These are phyloP conservation scores for Sipha maydis DNA, from an alignment of 2,888 invertebrate species.

Conservation along the genomic window DNA sequence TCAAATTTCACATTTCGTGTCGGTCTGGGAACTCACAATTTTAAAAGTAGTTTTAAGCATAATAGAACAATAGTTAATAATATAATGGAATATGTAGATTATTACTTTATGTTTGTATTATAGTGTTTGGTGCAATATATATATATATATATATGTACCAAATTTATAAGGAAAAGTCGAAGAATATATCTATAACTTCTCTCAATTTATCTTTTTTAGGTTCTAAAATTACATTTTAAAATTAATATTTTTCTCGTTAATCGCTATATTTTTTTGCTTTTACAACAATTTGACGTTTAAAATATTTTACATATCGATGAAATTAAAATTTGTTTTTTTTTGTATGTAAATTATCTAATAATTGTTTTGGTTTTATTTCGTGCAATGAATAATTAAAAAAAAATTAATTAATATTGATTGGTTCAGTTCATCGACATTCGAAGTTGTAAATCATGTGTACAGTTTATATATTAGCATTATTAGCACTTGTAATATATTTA, in stretches of 20 bases:
- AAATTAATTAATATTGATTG: neutral
- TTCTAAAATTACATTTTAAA: neutral
- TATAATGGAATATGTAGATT: slow-evolving; percentile 1
- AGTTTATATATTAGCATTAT: neutral
- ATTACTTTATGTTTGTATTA: neutral
- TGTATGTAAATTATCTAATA: neutral
- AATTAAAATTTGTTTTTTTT: neutral
- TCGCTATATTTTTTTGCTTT: neutral
- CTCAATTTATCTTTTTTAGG: slow-evolving; percentile 1
- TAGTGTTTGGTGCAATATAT: neutral
- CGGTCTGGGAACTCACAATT: neutral
- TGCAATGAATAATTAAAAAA: neutral
- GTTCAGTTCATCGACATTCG: neutral
- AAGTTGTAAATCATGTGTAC: neutral
- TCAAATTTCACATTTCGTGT: neutral
- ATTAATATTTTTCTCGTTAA: neutral
- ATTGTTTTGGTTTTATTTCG: neutral
- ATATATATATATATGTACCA: neutral
- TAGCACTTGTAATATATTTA: too few relatives aligned
- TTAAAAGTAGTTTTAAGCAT: neutral
- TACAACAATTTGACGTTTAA: neutral
- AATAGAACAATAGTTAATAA: too few relatives aligned
- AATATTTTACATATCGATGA: neutral
- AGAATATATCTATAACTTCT: neutral
- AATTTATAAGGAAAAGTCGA: neutral